Percentiles rank a stretch among this genome's conserved stretches.
Conservation (phyloP, 2,797 vertebrate genomes). For the Amblyraja radiata region DNA sequence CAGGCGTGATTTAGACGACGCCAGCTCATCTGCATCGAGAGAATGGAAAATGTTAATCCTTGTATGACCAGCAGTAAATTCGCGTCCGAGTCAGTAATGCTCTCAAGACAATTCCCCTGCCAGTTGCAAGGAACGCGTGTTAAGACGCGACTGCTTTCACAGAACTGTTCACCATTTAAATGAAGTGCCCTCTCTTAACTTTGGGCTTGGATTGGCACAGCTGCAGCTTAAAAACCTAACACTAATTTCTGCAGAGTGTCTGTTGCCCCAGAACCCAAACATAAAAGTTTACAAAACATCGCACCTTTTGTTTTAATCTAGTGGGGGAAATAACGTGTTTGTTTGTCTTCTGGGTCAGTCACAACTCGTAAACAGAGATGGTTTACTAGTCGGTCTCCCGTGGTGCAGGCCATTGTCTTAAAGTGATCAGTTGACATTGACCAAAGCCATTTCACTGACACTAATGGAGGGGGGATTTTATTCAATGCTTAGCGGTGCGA, state of each 20-base stretch:
- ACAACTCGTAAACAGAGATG: neutral
- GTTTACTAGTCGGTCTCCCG: neutral
- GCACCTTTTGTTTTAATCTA: neutral
- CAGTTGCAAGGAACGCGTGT: neutral
- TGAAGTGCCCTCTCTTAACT: neutral
- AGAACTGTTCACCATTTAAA: neutral
- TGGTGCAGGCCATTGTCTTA: neutral
- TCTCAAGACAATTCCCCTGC: neutral
- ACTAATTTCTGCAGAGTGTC: neutral
- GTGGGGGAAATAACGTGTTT: neutral
- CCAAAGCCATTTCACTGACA: neutral
- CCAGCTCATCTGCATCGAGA: slow-evolving; percentile 69
- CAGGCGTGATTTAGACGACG: slow-evolving; percentile 72
- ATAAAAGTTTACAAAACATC: too few species aligned
- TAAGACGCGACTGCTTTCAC: neutral
- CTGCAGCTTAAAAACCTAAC: neutral
- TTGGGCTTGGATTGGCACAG: neutral
- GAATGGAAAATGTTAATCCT: slow-evolving; percentile 10
- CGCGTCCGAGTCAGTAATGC: neutral
- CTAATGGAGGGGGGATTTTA: neutral
- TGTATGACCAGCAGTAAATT: neutral
- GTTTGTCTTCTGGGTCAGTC: neutral
- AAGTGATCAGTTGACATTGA: neutral
- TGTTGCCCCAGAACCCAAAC: neutral
- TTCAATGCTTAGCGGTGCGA: neutral